Percentiles rank a stretch among this genome's conserved stretches.
Conservation (phyloP, 2,888 invertebrate species). For the Macaria liturata region DNA sequence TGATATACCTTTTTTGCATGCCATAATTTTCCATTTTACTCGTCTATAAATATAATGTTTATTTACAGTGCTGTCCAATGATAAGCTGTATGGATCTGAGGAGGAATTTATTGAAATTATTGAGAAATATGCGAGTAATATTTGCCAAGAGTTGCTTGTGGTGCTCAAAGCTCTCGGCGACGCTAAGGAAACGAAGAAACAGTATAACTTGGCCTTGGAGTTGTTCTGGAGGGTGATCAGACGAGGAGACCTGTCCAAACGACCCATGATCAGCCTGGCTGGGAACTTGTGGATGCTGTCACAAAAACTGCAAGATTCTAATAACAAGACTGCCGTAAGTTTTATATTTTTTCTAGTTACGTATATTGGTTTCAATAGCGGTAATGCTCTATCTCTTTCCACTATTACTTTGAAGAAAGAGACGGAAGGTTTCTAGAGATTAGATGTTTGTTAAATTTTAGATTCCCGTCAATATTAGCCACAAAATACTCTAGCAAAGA, state of each 20-base stretch:
- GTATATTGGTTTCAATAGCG: too few relatives aligned
- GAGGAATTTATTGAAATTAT: constrained; percentile 92
- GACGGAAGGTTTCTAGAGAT: too few relatives aligned
- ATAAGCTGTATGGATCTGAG: constrained; percentile 95
- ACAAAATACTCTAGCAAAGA: too few relatives aligned
- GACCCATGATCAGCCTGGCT: constrained; percentile 86
- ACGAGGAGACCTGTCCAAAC: constrained; percentile 85
- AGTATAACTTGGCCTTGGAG: constrained; percentile 89
- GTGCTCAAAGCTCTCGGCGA: constrained; percentile 88
- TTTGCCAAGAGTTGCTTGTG: constrained; percentile 89
- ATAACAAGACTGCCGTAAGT: constrained; percentile 63
- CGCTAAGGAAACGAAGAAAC: constrained; percentile 85
- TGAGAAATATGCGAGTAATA: constrained; percentile 88
- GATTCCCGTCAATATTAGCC: too few relatives aligned
- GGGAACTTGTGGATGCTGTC: constrained; percentile 92
- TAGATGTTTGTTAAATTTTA: too few relatives aligned
- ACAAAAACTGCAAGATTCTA: constrained; percentile 80
- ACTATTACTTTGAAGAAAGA: too few relatives aligned
- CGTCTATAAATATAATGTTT: constrained; percentile 5
- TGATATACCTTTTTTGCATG: neutral
- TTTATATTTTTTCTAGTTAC: neutral
- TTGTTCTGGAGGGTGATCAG: constrained; percentile 87
- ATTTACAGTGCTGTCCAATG: constrained; percentile 93
- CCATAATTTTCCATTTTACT: neutral
- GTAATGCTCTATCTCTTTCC: too few relatives aligned